phyloP scores from a whole-genome alignment of 2,797 vertebrate genomes.

The Lophotriccus pileatus region DNA sequence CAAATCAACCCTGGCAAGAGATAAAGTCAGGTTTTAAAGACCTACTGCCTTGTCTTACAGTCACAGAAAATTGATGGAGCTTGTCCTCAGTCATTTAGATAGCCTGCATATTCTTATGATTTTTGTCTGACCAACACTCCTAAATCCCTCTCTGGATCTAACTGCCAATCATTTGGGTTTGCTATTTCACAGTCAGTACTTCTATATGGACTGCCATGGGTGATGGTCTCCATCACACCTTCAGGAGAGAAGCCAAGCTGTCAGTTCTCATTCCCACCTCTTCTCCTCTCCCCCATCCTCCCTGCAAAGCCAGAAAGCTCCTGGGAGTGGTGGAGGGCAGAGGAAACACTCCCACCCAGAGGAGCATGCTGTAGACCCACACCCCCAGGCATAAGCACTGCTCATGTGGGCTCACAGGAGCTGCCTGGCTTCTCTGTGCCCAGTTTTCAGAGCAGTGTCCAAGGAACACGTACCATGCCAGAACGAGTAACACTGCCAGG shows the following conservation, averaged over 20 bases:
- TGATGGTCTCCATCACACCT: neutral
- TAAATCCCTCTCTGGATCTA: neutral
- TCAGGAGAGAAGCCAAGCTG: neutral
- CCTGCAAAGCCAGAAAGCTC: neutral
- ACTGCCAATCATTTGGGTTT: neutral
- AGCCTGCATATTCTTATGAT: neutral
- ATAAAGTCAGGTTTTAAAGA: neutral
- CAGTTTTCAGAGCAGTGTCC: accelerated
- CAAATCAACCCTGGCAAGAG: neutral
- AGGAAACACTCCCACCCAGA: accelerated
- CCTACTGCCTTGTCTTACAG: neutral
- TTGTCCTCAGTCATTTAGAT: neutral
- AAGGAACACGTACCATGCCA: accelerated
- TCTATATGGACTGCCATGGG: neutral
- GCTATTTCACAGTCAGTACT: neutral
- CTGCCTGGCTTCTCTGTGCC: neutral
- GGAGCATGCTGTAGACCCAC: accelerated
- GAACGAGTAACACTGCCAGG: neutral
- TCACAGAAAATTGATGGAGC: neutral
- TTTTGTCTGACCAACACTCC: neutral
- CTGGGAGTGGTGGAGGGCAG: accelerated
- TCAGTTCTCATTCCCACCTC: neutral
- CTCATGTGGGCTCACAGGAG: accelerated
- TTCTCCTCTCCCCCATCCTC: neutral
- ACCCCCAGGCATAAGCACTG: neutral